Percentiles rank a stretch among this genome's conserved stretches.
These are phyloP conservation scores for Listronotus bonariensis DNA, from an alignment of 1,140 invertebrate genomes.

Conservation along the genomic window DNA sequence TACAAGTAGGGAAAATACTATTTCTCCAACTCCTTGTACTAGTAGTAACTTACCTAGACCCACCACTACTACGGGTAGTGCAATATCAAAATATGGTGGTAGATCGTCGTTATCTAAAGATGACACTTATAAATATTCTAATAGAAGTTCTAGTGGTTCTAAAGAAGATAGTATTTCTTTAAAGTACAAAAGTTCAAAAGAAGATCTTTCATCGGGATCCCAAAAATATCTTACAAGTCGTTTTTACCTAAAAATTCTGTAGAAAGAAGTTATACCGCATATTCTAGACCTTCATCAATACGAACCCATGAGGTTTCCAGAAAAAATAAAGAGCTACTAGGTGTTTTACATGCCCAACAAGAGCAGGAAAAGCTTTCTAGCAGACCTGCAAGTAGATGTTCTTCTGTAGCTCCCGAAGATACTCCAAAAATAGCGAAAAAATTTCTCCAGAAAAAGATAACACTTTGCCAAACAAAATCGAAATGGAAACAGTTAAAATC, in stretches of 20 bases:
- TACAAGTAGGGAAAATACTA: slow-evolving; percentile 48
- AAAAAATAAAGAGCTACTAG: slow-evolving; percentile 52
- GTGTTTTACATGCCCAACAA: slow-evolving; percentile 48
- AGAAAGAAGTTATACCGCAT: slow-evolving; percentile 53
- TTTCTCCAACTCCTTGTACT: slow-evolving; percentile 41
- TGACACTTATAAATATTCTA: slow-evolving; percentile 19
- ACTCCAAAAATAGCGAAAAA: slow-evolving; percentile 19
- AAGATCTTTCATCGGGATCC: slow-evolving; percentile 45
- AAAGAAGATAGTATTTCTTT: slow-evolving; percentile 36
- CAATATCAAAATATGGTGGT: slow-evolving; percentile 28
- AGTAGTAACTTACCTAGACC: slow-evolving; percentile 50
- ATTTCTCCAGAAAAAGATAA: slow-evolving; percentile 10
- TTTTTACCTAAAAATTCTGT: slow-evolving; percentile 54
- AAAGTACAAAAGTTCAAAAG: slow-evolving; percentile 46
- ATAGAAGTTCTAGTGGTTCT: slow-evolving; percentile 34
- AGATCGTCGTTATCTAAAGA: slow-evolving; percentile 35
- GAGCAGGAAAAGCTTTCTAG: slow-evolving; percentile 39
- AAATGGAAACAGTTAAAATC: slow-evolving; percentile 63
- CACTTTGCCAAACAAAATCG: slow-evolving; percentile 42
- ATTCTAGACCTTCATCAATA: slow-evolving; percentile 43
- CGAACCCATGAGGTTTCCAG: slow-evolving; percentile 49
- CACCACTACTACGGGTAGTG: slow-evolving; percentile 31
- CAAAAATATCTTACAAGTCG: slow-evolving; percentile 54
- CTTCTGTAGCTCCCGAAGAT: slow-evolving; percentile 44
- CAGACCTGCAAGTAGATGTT: slow-evolving; percentile 47